Evolutionary conservation across 2,797 vertebrate genomes (phyloP), one percentile per base, ranked within the genome.

Genomic region (Danio tinwini): DNA sequence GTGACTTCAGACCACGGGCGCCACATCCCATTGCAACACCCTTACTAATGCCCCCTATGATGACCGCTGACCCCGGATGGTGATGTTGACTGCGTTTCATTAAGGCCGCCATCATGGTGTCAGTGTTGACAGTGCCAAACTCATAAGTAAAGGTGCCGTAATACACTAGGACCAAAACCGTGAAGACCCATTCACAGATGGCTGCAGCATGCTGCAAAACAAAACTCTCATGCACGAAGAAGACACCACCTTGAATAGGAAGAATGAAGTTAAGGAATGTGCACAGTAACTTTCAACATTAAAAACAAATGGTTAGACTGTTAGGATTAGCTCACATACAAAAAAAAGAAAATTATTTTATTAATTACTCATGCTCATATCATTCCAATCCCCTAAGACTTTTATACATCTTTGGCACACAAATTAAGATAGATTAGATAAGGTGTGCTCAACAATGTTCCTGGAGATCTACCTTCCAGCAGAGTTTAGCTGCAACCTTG

Each of bases 111-210:
- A 98, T 94, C 86, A 99, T 89, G 59, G 97, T 98, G 80, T 98
- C 96, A 1, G 92, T 96, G 91, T 96, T 97, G 89, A 99, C 93
- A 0, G 96, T 94, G 86, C 96, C 97, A 0, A 98, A 99, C 90
- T 99, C 98, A 1, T 97, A 98, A 83, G 96, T 96, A 92, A 99
- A 99, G 53, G 97, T 98, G 81, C 98, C 98, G 0, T 98, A 98
- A 91, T 97, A 99, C 81, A 99, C 92, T 77, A 99, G 92, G 88
- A 98, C 95, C 85, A 97, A 95, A 0, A 98, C 96, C 5, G 98
- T 97, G 86, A 97, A 99, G 77, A 97, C 93, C 98, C 98, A 99
- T 88, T 99, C 97, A 0, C 96, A 98, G 81, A 99, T 94, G 83
- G 98, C 98, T 0, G 97, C 96, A 0, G 96, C 93, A 0, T 98